Percentiles rank a stretch among this genome's conserved stretches.
These are phyloP conservation scores for Drosophila nr. medialis DNA, from an alignment of 2,888 invertebrate species.

Conservation along the genomic window DNA sequence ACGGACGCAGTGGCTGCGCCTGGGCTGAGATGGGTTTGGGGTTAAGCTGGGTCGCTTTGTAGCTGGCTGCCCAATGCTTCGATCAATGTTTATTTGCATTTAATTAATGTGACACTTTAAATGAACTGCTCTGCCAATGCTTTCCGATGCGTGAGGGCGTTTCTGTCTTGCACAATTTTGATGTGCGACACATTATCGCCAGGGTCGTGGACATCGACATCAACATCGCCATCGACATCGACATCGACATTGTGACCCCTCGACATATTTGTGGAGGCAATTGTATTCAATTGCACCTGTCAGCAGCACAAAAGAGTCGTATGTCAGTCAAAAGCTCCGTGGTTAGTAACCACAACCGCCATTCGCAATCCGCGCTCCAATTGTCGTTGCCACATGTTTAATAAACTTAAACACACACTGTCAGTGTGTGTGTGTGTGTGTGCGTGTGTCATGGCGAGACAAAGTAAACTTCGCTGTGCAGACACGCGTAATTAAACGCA, in stretches of 20 bases:
- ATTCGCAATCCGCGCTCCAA: not conserved
- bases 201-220: not conserved
- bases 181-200: slow-evolving; percentile 71
- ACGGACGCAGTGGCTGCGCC: slow-evolving; percentile 12
- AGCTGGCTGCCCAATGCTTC: not conserved
- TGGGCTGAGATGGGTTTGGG: not conserved
- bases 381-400: slow-evolving; percentile 56
- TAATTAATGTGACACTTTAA: slow-evolving; percentile 77
- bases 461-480: slow-evolving; percentile 69
- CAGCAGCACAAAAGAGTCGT: slow-evolving; percentile 14
- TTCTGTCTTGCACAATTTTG: slow-evolving; percentile 71
- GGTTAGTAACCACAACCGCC: slow-evolving; percentile 21
- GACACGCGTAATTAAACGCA: slow-evolving; percentile 77
- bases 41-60: not conserved
- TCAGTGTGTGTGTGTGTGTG: not conserved
- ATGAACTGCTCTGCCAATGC: slow-evolving; percentile 57
- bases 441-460: slow-evolving; percentile 57
- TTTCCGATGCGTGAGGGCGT: slow-evolving; percentile 27
- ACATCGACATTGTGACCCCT: not conserved
- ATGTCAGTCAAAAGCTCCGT: slow-evolving; percentile 47
- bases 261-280: slow-evolving; percentile 52
- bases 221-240: not conserved
- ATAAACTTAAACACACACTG: slow-evolving; percentile 66
- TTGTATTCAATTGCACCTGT: slow-evolving; percentile 73
- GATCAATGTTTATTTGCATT: slow-evolving; percentile 73